Evolutionary conservation across 2,888 invertebrate genomes (phyloP), one percentile per base, ranked within the genome.

Genomic region (Netelia melanura): DNA sequence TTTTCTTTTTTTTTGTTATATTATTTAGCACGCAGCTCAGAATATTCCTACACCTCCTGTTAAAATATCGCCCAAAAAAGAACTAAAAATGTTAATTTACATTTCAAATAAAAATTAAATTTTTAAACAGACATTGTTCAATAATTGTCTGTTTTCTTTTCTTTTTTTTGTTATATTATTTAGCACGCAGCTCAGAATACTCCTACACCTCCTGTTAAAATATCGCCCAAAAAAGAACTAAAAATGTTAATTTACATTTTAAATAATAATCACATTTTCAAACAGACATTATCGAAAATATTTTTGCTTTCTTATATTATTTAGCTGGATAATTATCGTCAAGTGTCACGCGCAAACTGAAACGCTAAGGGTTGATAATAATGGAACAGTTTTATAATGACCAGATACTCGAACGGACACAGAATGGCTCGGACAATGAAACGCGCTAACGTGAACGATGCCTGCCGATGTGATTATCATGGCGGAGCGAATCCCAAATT

Each of bases 381-480:
- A 48, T 48, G 8, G 48, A 48, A 2, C 48, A 48, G 14, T 2
- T 14, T 48, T 14, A 14, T 14, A 10, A 48, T 48, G 0, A 14
- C 14, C 1, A 48, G 48, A 14, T 14, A 38, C 38, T 48, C 48
- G 48, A 48, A 3, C 58, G 6, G 9, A 21, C 23, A 58, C 17
- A 23, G 8, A 54, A 25, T 14, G 23, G 9, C 11, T 44, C 10
- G n/a, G 43, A 64, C 62, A 21, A 54, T 17, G 44, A 3, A 54
- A 48, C n/a, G 65, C 54, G 17, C 30, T 65, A 9, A 71, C 54
- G 68, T 70, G 78, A 81, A 43, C 48, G 74, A 81, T 78, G n/a
- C 68, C 78, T 74, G 84, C 78, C 81, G 84, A 81, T 78, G 74
- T 64, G 77, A 84, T 84, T 81, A 81, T 81, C 81, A 84, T 78